Evolutionary conservation across 2,797 vertebrate species (phyloP).

Genomic region (Galago senegalensis): DNA sequence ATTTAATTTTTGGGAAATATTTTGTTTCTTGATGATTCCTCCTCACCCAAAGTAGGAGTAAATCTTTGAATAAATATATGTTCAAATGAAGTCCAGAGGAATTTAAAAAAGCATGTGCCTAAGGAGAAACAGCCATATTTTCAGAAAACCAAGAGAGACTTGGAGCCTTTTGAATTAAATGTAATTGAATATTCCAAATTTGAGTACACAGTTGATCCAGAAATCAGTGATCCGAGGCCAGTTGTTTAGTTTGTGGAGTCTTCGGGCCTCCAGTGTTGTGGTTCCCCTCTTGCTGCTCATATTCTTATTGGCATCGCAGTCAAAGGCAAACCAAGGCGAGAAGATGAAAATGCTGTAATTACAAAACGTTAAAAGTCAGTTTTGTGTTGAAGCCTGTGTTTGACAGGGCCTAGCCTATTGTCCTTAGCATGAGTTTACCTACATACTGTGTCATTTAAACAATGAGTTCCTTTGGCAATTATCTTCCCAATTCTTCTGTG

Average conservation of each 20-base stretch:
- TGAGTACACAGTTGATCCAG: neutral
- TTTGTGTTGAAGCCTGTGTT: neutral
- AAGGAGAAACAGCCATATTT: neutral
- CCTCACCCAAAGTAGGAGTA: neutral
- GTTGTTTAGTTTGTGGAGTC: neutral
- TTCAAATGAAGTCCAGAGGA: neutral
- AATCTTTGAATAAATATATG: neutral
- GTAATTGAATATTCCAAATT: constrained; percentile 29
- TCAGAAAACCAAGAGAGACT: constrained; percentile 26
- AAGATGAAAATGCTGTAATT: neutral
- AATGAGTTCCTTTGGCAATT: neutral
- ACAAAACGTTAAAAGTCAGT: neutral
- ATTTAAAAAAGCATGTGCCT: constrained; percentile 4
- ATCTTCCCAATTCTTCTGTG: neutral
- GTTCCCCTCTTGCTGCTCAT: neutral
- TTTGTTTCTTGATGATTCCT: neutral
- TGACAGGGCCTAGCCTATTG: neutral
- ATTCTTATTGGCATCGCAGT: constrained; percentile 1
- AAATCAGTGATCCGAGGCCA: neutral
- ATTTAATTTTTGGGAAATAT: constrained; percentile 31
- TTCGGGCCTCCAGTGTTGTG: neutral
- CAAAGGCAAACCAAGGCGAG: neutral
- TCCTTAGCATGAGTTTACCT: constrained; percentile 31
- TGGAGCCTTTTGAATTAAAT: constrained; percentile 8
- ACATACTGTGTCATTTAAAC: neutral